These are phyloP conservation scores for Notodonta ziczac DNA, from an alignment of 2,888 invertebrate genomes.

Conservation along the genomic window DNA sequence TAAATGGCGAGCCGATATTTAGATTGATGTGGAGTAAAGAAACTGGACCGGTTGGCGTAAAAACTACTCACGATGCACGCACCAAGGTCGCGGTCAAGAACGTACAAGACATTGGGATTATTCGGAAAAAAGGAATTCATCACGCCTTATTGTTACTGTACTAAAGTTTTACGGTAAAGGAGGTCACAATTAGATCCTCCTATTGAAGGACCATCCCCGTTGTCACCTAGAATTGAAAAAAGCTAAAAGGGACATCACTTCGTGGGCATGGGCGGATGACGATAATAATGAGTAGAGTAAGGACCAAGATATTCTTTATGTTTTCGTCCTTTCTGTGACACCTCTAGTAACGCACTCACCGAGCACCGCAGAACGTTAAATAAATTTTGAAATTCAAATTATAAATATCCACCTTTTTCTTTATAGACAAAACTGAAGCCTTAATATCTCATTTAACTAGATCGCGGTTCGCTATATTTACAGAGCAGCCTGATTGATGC, in stretches of 20 bases:
- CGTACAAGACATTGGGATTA: conserved; percentile 23
- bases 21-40: conserved; percentile 15
- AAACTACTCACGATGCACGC: conserved; percentile 22
- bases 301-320: too few relatives aligned
- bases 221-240: too few relatives aligned
- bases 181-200: not conserved
- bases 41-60: conserved; percentile 21
- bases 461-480: conserved; percentile 1
- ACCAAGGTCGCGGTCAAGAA: conserved; percentile 51
- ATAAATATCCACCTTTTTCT: not conserved
- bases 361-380: not conserved
- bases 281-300: too few relatives aligned
- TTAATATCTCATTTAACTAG: not conserved
- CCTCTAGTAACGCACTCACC: not conserved
- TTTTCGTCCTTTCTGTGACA: not conserved
- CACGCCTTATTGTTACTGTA: not conserved
- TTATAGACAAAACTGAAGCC: not conserved
- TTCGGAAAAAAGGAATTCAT: not conserved
- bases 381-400: not conserved
- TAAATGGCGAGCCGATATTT: not conserved
- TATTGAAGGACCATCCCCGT: not conserved
- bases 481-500: not conserved
- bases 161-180: not conserved
- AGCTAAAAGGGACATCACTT: too few relatives aligned
- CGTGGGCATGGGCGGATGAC: too few relatives aligned